phyloP scores from a whole-genome alignment of 2,797 vertebrate genomes.

The Kryptolebias ocellatus region DNA sequence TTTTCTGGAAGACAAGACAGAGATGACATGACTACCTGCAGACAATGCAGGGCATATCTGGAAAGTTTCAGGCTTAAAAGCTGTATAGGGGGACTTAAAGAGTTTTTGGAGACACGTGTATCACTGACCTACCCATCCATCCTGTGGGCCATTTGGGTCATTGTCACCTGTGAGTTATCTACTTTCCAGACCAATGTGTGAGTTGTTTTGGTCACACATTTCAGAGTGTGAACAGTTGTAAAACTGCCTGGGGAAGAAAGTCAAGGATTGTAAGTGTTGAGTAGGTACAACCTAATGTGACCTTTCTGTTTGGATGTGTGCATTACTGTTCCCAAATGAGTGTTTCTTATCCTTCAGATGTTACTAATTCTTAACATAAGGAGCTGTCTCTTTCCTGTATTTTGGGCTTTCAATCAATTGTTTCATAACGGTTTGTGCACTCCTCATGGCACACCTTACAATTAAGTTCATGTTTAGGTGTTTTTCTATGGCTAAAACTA shows the following conservation, averaged over 20 bases:
- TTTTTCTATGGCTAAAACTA: neutral
- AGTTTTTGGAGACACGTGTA: neutral
- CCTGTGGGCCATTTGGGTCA: constrained; percentile 1
- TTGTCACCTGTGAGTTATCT: constrained; percentile 6
- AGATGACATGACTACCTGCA: no score
- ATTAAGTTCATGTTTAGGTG: neutral
- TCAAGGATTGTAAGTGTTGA: neutral
- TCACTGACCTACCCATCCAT: neutral
- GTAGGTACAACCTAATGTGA: neutral
- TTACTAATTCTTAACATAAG: no score
- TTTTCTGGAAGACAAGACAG: no score
- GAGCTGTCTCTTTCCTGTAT: neutral
- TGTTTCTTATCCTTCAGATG: neutral
- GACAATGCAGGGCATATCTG: no score
- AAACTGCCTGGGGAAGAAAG: neutral
- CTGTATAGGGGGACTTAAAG: no score
- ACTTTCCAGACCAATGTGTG: neutral
- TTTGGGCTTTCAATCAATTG: neutral
- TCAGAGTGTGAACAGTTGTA: neutral
- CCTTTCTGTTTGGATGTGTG: neutral
- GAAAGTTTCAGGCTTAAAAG: no score
- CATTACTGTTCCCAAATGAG: neutral
- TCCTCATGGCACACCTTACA: neutral
- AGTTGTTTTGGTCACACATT: constrained; percentile 4
- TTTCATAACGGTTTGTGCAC: neutral